Evolutionary conservation across 2,113 vertebrate genomes (phyloP), one percentile per base, ranked within the genome.

Genomic region (Speoplatyrhinus poulsoni): DNA sequence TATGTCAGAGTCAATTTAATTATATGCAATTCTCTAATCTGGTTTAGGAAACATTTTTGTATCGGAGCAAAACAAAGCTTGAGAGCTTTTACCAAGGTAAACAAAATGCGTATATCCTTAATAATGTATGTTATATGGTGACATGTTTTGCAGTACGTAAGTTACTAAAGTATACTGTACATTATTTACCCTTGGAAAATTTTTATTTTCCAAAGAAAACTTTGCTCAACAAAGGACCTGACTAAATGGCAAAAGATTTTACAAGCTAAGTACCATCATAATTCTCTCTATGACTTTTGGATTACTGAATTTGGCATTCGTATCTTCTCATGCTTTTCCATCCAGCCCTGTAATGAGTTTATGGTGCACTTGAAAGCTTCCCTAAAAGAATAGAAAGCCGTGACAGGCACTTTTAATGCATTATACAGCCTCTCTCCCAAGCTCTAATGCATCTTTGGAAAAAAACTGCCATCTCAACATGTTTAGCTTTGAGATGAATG

Each of bases 271-370:
- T 67, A 62, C 17, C 12, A 9, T 79, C 76, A 65, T 83, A 82
- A 77, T 70, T 85, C 82, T 77, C 68, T 11, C 46, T 17, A 58
- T 69, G 69, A 70, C 64, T 61, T 73, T 47, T 67, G 48, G 60
- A 72, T 73, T 56, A 48, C 70, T 65, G 73, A 66, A 76, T 76
- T 70, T 85, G 81, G 75, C 79, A 26, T 73, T 61, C 15, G 2
- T 67, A 61, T 76, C 48, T 88, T 81, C 77, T 80, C 77, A 77
- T 76, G 75, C 79, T 80, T 84, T 83, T 85, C 69, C 82, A 69
- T 76, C 56, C 75, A 76, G 72, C 77, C 36, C 48, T 82, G 73
- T 81, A 78, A 85, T 72, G 77, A 70, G 60, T 85, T 83, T 48
- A 75, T 79, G 67, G 46, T 72, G 67, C 54, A 58, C 73, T 81